Conservation (phyloP, 2,113 vertebrate species). For the Coregonus clupeaformis region DNA sequence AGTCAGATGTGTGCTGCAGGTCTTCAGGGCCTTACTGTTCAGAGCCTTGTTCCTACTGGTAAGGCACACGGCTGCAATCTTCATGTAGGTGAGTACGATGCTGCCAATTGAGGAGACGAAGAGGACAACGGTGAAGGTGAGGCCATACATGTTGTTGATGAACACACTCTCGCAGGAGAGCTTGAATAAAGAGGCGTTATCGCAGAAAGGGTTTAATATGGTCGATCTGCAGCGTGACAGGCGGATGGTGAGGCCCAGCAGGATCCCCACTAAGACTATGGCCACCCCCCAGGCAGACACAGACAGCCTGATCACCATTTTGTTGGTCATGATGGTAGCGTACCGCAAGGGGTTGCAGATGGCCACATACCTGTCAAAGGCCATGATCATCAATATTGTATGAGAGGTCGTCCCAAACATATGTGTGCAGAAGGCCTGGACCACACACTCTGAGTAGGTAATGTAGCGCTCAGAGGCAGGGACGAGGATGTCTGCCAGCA, state of each 20-base stretch:
- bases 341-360: conserved; percentile 68
- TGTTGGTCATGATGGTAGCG: conserved; percentile 51
- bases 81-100: conserved; percentile 57
- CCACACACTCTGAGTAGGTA: conserved; percentile 35
- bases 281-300: conserved; percentile 55
- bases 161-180: conserved; percentile 62
- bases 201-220: conserved; percentile 53
- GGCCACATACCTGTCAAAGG: conserved; percentile 50
- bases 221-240: conserved; percentile 59
- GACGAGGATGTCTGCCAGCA: conserved; percentile 33
- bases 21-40: conserved; percentile 66
- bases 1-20: conserved; percentile 63
- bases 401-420: conserved; percentile 24
- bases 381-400: conserved; percentile 46
- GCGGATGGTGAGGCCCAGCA: conserved; percentile 56
- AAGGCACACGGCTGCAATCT: conserved; percentile 55
- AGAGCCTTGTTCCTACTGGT: conserved; percentile 55
- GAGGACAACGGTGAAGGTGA: conserved; percentile 50
- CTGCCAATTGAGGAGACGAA: conserved; percentile 51
- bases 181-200: conserved; percentile 66
- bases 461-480: conserved; percentile 26
- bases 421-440: conserved; percentile 42
- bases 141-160: conserved; percentile 63
- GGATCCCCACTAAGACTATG: conserved; percentile 42
- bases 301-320: conserved; percentile 55